Base-by-base conservation (phyloP, 2,113 vertebrate genomes). In the Lagenorhynchus albirostris region DNA sequence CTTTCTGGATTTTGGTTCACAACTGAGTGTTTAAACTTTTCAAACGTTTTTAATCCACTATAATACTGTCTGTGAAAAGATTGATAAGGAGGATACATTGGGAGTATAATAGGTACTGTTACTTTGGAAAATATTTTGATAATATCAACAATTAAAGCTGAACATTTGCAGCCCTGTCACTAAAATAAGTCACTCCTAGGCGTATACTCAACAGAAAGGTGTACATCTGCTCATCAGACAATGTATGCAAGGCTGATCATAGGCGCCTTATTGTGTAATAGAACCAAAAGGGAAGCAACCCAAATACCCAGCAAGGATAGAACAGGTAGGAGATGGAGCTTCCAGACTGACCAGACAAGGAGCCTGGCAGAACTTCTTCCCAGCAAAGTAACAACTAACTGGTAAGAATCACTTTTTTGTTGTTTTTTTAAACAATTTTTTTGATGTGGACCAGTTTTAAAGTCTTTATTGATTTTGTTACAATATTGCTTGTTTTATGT, bases 161-260 rank as follows among this genome's bases (percentile, higher is more conserved):
- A n/a, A 36, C 3, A 29, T 8, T 6, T 20, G 31, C 29, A 29
- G 14, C 23, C 31, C 38, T 36, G 41, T 62, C 38, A 26, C 53
- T 21, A 71, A 71, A 20, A 33, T 1, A n/a, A 71, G 62, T 68
- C 3, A 7, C 31, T 31, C 31, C 67, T 47, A 17, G 44, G 62
- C 25, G 8, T 65, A 55, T 14, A 55, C 9, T n/a, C 31, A 6
- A 6, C 53, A 82, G 31, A 82, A 71, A 36, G 38, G 21, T 36
- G 10, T 29, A 12, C 15, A 5, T 21, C 38, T n/a, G 3, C 29
- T 44, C 33, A 29, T 29, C 13, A 3, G 38, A 36, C 0, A 11
- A 21, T 0, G 12, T 20, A 7, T 2, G 10, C 31, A 10, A 71
- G 15, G 21, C 11, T 71, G 38, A 25, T 21, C 67, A 13, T 23